A percentile compares a stretch with the other conserved stretches of the same genome.
Conservation (phyloP, 2,113 vertebrate genomes). For the Dicaeum eximium region DNA sequence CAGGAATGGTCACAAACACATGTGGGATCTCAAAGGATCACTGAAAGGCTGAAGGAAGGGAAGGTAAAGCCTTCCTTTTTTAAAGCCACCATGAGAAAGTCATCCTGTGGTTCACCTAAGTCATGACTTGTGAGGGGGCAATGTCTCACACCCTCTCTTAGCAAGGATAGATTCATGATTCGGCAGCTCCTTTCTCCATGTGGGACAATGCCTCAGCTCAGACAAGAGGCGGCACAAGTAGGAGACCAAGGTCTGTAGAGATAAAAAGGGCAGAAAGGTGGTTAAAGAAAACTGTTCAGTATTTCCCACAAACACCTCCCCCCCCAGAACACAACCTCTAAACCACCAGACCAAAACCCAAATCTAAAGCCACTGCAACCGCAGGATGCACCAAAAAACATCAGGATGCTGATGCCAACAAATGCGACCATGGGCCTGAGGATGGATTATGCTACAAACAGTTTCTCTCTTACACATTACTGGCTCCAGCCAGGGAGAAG, state of each 20-base stretch:
- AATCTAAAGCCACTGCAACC: neutral
- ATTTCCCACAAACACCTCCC: neutral
- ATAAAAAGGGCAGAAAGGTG: neutral
- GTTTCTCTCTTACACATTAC: neutral
- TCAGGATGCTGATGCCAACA: neutral
- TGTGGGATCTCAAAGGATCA: neutral
- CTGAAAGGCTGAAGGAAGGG: neutral
- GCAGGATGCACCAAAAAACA: neutral
- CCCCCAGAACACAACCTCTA: fast-evolving
- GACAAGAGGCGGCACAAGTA: neutral
- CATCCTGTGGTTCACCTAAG: neutral
- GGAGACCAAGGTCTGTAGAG: neutral
- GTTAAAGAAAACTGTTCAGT: neutral
- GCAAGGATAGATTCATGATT: neutral
- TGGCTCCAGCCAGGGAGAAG: neutral
- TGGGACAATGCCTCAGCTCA: neutral
- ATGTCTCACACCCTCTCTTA: neutral
- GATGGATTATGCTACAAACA: neutral
- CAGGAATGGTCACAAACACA: neutral
- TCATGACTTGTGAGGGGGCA: neutral
- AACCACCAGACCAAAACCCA: neutral
- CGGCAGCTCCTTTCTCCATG: neutral
- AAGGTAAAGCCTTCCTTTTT: neutral
- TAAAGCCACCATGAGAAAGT: neutral
- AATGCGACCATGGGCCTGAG: neutral